Base-by-base conservation (phyloP, 35 echinoderm and acorn worm genomes). In the Chiridota heheva region DNA sequence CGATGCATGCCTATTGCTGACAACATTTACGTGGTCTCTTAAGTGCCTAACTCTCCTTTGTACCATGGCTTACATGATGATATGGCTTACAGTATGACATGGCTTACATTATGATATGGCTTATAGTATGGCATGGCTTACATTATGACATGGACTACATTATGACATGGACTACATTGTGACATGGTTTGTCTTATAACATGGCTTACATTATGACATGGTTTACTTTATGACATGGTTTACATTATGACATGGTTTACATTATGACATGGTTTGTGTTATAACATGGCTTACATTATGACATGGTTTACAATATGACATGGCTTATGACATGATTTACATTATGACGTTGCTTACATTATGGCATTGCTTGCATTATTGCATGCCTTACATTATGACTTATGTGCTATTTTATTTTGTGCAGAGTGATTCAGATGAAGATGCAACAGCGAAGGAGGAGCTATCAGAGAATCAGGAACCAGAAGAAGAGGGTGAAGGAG, bases 391-490 rank as follows among this genome's bases (percentile, higher is more conserved):
- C 17, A 17, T 0, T 17, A 25, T 33, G 0, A 56, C 17, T 58
- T 16, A 79, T 7, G n/a, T 1, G 15, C 38, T 15, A 44, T 69
- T 70, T 15, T 34, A 30, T 43, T 2, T 42, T 36, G 2, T 77
- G 58, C 13, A 69, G 45, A 16, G 36, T 64, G 1, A 60, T 28
- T 60, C 72, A 31, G 70, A 53, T 6, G 65, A 66, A 46, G 69
- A 72, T 36, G 82, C 75, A 40, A 57, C 63, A 27, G 45, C 17
- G 20, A 76, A 92, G 20, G 13, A 59, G 5, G 87, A 92, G 67
- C 86, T 86, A 47, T 72, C 83, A 64, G 90, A 92, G 60, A 84
- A 47, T 26, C 33, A 66, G 13, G 86, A 40, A 45, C 53, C 89
- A 4, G 87, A 90, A 70, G 85, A 70, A 36, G 87, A 73, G 7